Conservation (phyloP, 2,113 vertebrate species). For the Cisticola juncidis region DNA sequence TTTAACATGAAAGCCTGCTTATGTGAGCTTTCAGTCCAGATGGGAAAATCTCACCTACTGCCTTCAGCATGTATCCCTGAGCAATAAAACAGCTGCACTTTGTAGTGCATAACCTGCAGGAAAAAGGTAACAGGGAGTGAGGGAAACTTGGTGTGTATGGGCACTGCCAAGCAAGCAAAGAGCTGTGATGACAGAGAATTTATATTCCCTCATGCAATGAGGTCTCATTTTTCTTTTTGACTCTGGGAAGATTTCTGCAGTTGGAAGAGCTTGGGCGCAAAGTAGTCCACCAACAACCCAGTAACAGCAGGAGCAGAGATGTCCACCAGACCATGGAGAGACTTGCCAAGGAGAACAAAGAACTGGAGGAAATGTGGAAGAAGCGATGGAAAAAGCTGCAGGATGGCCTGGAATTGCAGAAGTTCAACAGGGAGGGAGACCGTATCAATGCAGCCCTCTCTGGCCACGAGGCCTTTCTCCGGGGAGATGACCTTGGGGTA, state of each 20-base stretch:
- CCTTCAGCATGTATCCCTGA: not conserved
- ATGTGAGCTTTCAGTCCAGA: not conserved
- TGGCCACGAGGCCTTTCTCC: slow-evolving; percentile 80
- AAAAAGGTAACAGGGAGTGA: not conserved
- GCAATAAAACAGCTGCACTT: not conserved
- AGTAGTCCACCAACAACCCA: not conserved
- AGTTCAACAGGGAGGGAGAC: slow-evolving; percentile 79
- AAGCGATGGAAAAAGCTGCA: slow-evolving; percentile 67
- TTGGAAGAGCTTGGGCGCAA: slow-evolving; percentile 62
- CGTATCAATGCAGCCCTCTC: slow-evolving; percentile 80
- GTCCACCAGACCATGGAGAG: slow-evolving; percentile 61
- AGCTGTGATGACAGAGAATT: not conserved
- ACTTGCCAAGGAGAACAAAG: slow-evolving; percentile 63
- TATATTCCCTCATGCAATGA: not conserved
- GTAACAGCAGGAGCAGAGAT: slow-evolving; percentile 16
- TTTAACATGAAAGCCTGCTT: not conserved
- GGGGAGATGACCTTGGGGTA: slow-evolving; percentile 81
- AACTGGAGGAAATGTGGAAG: slow-evolving; percentile 77
- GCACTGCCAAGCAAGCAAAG: not conserved
- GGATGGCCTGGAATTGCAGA: slow-evolving; percentile 80
- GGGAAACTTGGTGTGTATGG: not conserved
- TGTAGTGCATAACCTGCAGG: not conserved
- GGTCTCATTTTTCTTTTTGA: not conserved
- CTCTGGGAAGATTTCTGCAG: slow-evolving; percentile 54
- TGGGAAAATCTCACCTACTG: not conserved